Percentiles rank a stretch among this genome's conserved stretches.
Conservation (phyloP, 2,888 invertebrate species). For the Ochropacha duplaris region DNA sequence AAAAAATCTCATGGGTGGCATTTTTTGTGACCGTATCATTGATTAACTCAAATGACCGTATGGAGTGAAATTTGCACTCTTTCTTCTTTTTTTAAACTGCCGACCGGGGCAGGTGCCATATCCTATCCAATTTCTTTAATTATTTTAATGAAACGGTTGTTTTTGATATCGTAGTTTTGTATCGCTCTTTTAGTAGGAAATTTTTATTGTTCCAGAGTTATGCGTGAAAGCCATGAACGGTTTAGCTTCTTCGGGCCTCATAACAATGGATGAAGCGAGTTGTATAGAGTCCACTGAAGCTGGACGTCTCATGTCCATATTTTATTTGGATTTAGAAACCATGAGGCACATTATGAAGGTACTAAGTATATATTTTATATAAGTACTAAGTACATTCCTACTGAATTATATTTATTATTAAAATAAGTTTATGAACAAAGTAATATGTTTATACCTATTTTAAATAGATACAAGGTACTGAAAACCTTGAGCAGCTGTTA, state of each 20-base stretch:
- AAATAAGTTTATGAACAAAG: too few relatives aligned
- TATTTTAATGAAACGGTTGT: too few relatives aligned
- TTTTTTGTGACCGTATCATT: too few relatives aligned
- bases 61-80: too few relatives aligned
- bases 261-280: slow-evolving; percentile 82
- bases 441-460: too few relatives aligned
- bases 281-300: slow-evolving; percentile 84
- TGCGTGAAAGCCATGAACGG: slow-evolving; percentile 88
- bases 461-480: slow-evolving; percentile 84
- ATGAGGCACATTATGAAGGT: slow-evolving; percentile 88
- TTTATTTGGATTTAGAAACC: slow-evolving; percentile 87
- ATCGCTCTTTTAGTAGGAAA: background rate
- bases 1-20: too few relatives aligned
- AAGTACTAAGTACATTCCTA: background rate
- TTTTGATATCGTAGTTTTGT: background rate
- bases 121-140: too few relatives aligned
- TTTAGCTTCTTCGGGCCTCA: slow-evolving; percentile 84
- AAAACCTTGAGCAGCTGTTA: slow-evolving; percentile 81
- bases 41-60: too few relatives aligned
- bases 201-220: slow-evolving; percentile 81
- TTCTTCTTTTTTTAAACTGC: too few relatives aligned
- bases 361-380: slow-evolving; percentile 21
- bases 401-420: background rate
- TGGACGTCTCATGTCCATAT: slow-evolving; percentile 88
- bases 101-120: too few relatives aligned